Conservation (phyloP, 1,140 invertebrate species). For the Tribolium madens region DNA sequence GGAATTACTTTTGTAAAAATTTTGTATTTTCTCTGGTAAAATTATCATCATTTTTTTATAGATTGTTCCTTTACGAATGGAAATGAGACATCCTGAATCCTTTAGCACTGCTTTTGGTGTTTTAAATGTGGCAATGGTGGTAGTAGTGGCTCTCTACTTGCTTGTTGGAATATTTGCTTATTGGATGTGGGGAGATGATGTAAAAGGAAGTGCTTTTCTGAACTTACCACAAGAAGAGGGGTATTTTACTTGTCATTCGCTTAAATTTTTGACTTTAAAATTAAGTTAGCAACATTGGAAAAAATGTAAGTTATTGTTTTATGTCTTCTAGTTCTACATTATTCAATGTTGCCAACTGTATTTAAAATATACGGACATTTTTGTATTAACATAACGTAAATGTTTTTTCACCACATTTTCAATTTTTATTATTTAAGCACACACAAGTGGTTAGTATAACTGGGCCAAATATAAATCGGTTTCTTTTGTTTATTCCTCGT, state of each 20-base stretch:
- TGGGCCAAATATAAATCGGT: too few relatives aligned
- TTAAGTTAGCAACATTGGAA: too few relatives aligned
- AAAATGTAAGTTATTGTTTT: too few relatives aligned
- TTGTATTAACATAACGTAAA: too few relatives aligned
- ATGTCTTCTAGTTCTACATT: too few relatives aligned
- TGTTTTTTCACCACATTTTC: too few relatives aligned
- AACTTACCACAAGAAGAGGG: constrained; percentile 72
- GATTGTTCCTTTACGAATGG: constrained; percentile 82
- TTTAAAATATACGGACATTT: too few relatives aligned
- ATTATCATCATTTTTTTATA: background rate
- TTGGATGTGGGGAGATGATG: constrained; percentile 78
- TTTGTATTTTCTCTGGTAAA: background rate
- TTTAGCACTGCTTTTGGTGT: constrained; percentile 85
- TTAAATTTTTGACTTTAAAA: background rate
- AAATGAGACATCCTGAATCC: constrained; percentile 83
- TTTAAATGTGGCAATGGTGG: constrained; percentile 85
- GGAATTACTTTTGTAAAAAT: constrained; percentile 76
- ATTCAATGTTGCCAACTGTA: too few relatives aligned
- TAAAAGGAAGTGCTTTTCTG: constrained; percentile 78
- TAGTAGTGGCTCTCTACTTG: constrained; percentile 81
- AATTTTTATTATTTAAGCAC: too few relatives aligned
- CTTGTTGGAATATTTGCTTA: constrained; percentile 87
- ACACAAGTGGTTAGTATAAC: too few relatives aligned
- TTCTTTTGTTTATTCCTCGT: too few relatives aligned
- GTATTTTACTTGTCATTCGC: constrained; percentile 67